Evolutionary conservation across 2,888 invertebrate genomes (phyloP).

Genomic region (Acrobasis suavella): DNA sequence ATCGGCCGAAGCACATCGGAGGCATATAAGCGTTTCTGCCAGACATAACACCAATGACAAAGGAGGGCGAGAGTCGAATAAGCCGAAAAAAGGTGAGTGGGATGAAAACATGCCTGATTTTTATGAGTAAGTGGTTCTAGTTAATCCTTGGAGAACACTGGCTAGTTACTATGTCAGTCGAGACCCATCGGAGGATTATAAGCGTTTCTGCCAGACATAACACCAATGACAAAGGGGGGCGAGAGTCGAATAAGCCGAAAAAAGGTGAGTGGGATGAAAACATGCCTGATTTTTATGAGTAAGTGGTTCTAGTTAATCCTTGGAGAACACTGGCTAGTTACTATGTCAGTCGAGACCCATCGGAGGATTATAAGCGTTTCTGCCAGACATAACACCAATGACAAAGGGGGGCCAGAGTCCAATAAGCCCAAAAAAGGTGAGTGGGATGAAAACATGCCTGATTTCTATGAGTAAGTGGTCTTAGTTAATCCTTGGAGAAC

Average conservation of each 20-base stretch:
- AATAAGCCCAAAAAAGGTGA: slow-evolving; percentile 49
- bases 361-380: slow-evolving; percentile 59
- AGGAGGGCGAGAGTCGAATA: slow-evolving; percentile 45
- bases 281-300: not conserved
- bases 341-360: slow-evolving; percentile 51
- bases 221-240: slow-evolving; percentile 42
- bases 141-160: no score
- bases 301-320: no score
- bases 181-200: slow-evolving; percentile 44
- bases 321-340: no score
- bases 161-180: not conserved
- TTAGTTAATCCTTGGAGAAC: no score
- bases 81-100: slow-evolving; percentile 47
- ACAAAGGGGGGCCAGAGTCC: slow-evolving; percentile 44
- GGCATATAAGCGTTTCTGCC: slow-evolving; percentile 62
- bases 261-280: slow-evolving; percentile 34
- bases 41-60: slow-evolving; percentile 51
- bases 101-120: not conserved
- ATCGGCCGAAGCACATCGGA: slow-evolving; percentile 50
- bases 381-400: slow-evolving; percentile 51
- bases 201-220: slow-evolving; percentile 62
- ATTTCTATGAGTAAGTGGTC: not conserved
- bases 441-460: slow-evolving; percentile 22
- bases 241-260: slow-evolving; percentile 47
- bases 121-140: no score